A percentile compares a stretch with the other conserved stretches of the same genome.
Conservation (phyloP, 2,888 invertebrate species). For the Netelia melanura region DNA sequence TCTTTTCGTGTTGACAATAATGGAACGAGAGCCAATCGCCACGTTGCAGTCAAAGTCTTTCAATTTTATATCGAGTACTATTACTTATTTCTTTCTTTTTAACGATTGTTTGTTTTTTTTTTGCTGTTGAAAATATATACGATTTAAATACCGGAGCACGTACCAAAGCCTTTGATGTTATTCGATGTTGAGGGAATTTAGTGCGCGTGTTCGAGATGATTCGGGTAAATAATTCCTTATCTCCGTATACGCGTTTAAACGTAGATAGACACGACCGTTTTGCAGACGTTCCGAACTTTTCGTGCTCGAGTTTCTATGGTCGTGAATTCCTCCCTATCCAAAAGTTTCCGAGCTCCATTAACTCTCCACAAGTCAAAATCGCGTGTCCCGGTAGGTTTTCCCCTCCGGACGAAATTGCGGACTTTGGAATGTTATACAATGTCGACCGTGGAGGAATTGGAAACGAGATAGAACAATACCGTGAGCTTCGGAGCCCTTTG, state of each 20-base stretch:
- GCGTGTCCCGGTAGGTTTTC: background rate
- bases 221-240: no score
- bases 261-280: background rate
- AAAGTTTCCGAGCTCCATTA: background rate
- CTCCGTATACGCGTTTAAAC: background rate
- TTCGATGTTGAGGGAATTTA: background rate
- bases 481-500: conserved; percentile 10
- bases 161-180: background rate
- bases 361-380: background rate
- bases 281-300: background rate
- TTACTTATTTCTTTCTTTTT: background rate
- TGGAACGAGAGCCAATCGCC: background rate
- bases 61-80: background rate
- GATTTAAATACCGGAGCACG: background rate
- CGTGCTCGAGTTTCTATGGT: background rate
- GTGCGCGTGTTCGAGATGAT: background rate
- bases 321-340: background rate
- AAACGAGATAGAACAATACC: conserved; percentile 28
- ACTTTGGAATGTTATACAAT: background rate
- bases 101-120: background rate
- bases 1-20: background rate
- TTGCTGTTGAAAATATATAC: background rate
- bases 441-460: conserved; percentile 9
- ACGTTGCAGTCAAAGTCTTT: background rate
- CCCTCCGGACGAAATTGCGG: background rate